These are phyloP conservation scores for Perizoma affinitatum DNA, from an alignment of 2,888 invertebrate genomes.

Conservation along the genomic window DNA sequence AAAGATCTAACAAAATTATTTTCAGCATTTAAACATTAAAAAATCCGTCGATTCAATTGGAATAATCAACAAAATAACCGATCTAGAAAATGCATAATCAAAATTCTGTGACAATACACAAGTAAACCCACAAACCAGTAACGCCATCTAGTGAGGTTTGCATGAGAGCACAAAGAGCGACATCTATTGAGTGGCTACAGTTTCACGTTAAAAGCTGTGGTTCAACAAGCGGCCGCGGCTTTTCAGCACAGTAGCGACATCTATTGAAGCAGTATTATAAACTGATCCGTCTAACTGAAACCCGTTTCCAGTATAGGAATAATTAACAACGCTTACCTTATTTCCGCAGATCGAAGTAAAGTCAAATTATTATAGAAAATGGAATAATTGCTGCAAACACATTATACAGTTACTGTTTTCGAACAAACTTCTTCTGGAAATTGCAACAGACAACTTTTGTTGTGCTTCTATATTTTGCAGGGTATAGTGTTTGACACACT, in stretches of 20 bases:
- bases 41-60: neutral
- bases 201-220: neutral
- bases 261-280: constrained; percentile 10
- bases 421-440: too few relatives aligned
- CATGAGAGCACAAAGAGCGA: constrained; percentile 6
- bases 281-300: neutral
- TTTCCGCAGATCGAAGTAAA: neutral
- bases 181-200: constrained; percentile 27
- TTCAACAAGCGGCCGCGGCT: neutral
- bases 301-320: neutral
- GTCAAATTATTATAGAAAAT: too few relatives aligned
- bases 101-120: neutral
- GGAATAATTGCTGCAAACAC: too few relatives aligned
- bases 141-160: constrained; percentile 25
- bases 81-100: neutral
- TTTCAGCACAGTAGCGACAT: constrained; percentile 19
- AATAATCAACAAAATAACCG: neutral
- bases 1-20: neutral
- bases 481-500: too few relatives aligned
- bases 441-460: too few relatives aligned
- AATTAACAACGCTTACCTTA: constrained; percentile 27
- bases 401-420: too few relatives aligned
- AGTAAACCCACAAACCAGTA: constrained; percentile 9
- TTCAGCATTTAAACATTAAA: neutral
- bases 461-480: too few relatives aligned